These are phyloP conservation scores for Sinella curviseta DNA, from an alignment of 1,140 invertebrate genomes.

Conservation along the genomic window DNA sequence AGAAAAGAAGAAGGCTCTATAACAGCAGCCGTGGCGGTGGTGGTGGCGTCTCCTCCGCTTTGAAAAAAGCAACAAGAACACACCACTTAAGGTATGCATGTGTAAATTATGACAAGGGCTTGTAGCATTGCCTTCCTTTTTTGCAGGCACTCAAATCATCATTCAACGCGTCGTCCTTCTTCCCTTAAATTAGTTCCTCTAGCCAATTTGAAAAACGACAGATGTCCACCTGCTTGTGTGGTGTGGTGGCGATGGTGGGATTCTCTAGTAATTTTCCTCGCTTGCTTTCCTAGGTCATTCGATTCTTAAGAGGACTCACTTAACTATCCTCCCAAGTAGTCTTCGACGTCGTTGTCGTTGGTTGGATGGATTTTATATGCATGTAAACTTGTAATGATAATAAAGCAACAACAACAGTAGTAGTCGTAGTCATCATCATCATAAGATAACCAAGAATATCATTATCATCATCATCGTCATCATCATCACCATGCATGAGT, in stretches of 20 bases:
- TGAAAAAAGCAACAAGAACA: no score
- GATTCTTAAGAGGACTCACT: neutral
- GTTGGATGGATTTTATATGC: neutral
- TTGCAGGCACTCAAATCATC: no score
- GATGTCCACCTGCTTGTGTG: slow-evolving; percentile 20
- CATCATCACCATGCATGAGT: neutral
- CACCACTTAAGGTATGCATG: no score
- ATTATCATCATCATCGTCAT: neutral
- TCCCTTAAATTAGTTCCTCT: neutral
- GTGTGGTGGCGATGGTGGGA: no score
- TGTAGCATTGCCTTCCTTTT: no score
- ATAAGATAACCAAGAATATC: neutral
- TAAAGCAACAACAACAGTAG: neutral
- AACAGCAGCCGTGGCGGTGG: no score
- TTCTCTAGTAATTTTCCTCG: slow-evolving; percentile 23
- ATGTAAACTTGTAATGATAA: neutral
- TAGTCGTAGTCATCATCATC: neutral
- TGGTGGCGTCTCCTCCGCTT: no score
- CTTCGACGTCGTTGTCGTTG: neutral
- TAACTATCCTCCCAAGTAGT: neutral
- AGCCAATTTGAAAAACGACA: slow-evolving; percentile 10
- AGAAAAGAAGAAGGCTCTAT: no score
- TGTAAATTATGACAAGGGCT: no score
- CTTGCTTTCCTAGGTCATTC: slow-evolving; percentile 25
- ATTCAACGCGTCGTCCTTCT: neutral